Evolutionary conservation across 2,113 vertebrate species (phyloP).

Genomic region (Ardeotis arabs): DNA sequence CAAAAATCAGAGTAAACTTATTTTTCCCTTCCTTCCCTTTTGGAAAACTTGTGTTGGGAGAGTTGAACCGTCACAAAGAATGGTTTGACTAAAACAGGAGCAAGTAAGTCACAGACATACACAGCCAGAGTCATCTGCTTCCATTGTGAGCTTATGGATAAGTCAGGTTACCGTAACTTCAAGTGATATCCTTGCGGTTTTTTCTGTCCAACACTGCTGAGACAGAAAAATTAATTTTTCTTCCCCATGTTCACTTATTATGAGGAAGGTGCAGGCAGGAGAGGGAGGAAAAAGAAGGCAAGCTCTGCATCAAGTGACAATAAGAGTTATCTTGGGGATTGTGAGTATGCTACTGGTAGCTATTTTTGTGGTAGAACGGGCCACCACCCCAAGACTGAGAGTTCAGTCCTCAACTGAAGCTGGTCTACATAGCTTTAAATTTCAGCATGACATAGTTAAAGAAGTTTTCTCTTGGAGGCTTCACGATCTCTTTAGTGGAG

Average conservation of each 20-base stretch:
- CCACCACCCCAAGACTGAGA: background rate
- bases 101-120: background rate
- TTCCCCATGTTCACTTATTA: background rate
- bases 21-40: background rate
- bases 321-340: background rate
- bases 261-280: background rate
- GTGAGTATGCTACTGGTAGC: background rate
- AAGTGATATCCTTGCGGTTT: background rate
- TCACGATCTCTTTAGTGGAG: background rate
- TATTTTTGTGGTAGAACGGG: background rate
- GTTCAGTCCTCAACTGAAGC: background rate
- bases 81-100: background rate
- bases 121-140: background rate
- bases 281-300: background rate
- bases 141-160: background rate
- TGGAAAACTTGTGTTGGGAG: background rate
- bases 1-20: background rate
- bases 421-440: background rate
- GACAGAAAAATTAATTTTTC: background rate
- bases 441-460: background rate
- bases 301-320: background rate
- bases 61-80: background rate
- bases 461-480: background rate
- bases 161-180: background rate
- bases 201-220: background rate